A percentile compares a stretch with the other conserved stretches of the same genome.
These are phyloP conservation scores for Saccopteryx leptura DNA, from an alignment of 2,113 vertebrate species.

Conservation along the genomic window DNA sequence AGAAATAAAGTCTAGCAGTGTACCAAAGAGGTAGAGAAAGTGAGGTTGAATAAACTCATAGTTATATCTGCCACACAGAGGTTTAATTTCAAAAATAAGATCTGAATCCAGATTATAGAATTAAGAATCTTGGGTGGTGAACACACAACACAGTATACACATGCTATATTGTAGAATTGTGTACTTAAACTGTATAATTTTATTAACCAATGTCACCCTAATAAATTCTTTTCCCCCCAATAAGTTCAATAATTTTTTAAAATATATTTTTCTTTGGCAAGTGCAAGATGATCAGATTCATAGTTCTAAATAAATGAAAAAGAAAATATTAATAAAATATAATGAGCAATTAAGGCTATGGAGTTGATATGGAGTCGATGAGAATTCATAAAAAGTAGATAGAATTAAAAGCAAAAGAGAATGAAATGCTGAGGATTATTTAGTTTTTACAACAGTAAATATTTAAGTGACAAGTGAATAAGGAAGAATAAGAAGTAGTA, in stretches of 20 bases:
- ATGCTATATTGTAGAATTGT: no score
- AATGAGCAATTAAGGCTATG: background rate
- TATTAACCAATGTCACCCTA: no score
- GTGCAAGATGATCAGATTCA: background rate
- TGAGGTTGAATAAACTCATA: background rate
- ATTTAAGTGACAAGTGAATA: background rate
- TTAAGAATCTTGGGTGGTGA: background rate
- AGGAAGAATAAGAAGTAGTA: background rate
- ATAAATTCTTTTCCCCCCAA: no score
- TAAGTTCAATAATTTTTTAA: no score
- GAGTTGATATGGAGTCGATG: background rate
- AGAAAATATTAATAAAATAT: background rate
- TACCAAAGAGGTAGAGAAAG: background rate
- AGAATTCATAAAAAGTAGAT: background rate
- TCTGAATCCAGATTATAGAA: background rate
- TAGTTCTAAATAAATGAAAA: slow-evolving; percentile 54
- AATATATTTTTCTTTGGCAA: slow-evolving; percentile 60
- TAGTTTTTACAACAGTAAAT: background rate
- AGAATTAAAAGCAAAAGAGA: background rate
- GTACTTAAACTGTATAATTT: no score
- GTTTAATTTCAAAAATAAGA: background rate
- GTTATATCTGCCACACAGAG: background rate
- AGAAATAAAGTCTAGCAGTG: background rate
- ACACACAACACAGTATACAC: no score
- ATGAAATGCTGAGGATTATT: background rate